Base-by-base conservation (phyloP, 1,140 invertebrate species). In the Drosophila tsacasi region DNA sequence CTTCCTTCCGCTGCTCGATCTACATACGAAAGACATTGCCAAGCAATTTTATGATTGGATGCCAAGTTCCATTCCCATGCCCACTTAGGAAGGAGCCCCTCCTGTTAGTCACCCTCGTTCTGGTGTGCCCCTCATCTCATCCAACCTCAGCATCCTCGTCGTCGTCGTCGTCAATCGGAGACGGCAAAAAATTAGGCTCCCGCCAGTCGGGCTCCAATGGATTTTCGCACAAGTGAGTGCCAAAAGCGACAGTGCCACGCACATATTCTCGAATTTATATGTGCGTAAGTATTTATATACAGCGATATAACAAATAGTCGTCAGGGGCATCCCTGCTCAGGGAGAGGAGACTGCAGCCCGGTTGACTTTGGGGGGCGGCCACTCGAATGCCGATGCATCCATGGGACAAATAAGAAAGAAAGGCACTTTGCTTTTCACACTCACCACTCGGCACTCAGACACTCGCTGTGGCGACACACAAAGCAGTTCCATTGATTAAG, bases 191-290 rank as follows among this genome's bases (percentile, higher is more conserved):
- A 90, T 90, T 89, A 85, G 85, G 85, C 85, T 89, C 85, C 85
- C 78, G 85, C 81, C 85, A 82, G 85, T 82, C 85, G 85, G 85
- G 85, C 85, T 89, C 85, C 85, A 90, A 76, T 85, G 86, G 85
- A 85, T 89, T 89, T 89, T 89, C 78, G 85, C 84, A 89, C 84
- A 90, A 84, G 74, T 81, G 85, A 89, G 85, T 90, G 84, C 85
- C 84, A 89, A 89, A 83, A 86, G 84, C 81, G 80, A 83, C 83
- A 86, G 65, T 54, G 64, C 57, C 63, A 82, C 49, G 74, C 42
- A 57, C 52, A 76, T 57, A 58, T 27, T 59, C 32, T 46, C 25
- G 52, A 54, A 66, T 52, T 55, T 37, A 62, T 67, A 69, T 46
- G 44, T 60, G 52, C 59, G 74, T 60, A 58, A 58, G 37, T 71